Evolutionary conservation across 2,888 invertebrate species (phyloP), one percentile per base, ranked within the genome.

Genomic region (Hirtodrosophila trivittata): DNA sequence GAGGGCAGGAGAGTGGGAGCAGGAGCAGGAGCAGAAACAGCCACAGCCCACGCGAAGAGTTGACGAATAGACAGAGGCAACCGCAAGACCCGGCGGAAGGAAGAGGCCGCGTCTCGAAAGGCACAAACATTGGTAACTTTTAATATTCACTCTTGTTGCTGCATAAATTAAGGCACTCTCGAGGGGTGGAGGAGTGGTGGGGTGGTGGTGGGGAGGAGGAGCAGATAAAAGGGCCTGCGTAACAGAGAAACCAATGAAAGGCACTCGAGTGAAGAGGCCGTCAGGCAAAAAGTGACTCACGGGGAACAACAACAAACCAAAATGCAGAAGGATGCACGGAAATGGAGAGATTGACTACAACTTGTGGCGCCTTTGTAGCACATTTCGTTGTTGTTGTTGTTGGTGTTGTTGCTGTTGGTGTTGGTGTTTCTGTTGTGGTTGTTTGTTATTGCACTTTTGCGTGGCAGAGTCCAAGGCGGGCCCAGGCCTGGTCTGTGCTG

Each of bases 401-500:
- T 73, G 58, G 60, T 74, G 68, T 60, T 80, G 71, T 75, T 86
- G 83, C 56, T 42, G 21, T 6, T 60, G 46, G 5, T 42, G 51
- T 21, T 45, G 52, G 12, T 65, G 12, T 25, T 64, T 30, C 12
- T 59, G 68, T 38, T 52, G 60, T 49, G 63, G 60, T 71, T 78
- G 65, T 67, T 83, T 82, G 83, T 83, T 84, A 78, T 86, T 87
- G 87, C 87, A 87, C 87, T 87, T 86, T 87, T 84, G 87, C 77
- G 77, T 77, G 86, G 70, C 75, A 62, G 39, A 25, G 50, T 43
- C 58, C 39, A 69, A 56, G 50, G 64, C 50, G 54, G 39, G 49
- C 57, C 43, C 49, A 43, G 57, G 43, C 50, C 26, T 21, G 46
- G 52, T 32, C 42, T 52, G 46, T 59, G 59, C 39, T n/a, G n/a